These are phyloP conservation scores for Muschampia plurimacula DNA, from an alignment of 2,888 invertebrate species.

Conservation along the genomic window DNA sequence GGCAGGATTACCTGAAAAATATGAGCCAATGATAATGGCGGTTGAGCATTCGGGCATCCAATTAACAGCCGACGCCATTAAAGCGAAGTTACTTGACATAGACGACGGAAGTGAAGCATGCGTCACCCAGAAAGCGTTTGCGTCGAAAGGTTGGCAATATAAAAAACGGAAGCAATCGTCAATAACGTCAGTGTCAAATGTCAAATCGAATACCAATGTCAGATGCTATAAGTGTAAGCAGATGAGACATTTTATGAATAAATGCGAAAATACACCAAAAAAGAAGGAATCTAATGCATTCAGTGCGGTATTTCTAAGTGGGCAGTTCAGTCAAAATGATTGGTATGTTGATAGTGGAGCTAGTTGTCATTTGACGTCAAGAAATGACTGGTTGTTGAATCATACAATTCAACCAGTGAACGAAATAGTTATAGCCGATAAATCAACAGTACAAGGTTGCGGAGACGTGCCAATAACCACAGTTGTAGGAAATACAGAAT, in stretches of 20 bases:
- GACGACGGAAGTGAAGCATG: too few species aligned
- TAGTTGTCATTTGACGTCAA: conserved; percentile 27
- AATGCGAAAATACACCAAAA: conserved; percentile 14
- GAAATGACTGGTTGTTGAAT: conserved; percentile 13
- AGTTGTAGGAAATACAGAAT: conserved; percentile 31
- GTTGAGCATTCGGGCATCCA: not conserved
- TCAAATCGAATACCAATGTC: not conserved
- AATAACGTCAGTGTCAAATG: not conserved
- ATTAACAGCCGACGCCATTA: not conserved
- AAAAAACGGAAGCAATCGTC: conserved; percentile 8
- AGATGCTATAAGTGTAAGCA: conserved; percentile 29
- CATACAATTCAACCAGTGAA: conserved; percentile 17
- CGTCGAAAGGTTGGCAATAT: conserved; percentile 29
- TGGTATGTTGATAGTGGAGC: conserved; percentile 36
- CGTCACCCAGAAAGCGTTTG: too few species aligned
- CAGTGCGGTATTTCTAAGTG: conserved; percentile 38
- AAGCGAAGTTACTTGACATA: not conserved
- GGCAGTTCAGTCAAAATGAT: conserved; percentile 26
- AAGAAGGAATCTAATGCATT: conserved; percentile 32
- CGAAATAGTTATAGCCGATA: conserved; percentile 31
- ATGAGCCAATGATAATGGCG: not conserved
- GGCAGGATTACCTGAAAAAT: not conserved
- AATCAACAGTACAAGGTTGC: conserved; percentile 19
- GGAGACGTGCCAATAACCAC: conserved; percentile 37
- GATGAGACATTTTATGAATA: conserved; percentile 25